These are phyloP conservation scores for Drosophila sulfurigaster DNA, from an alignment of 1,140 invertebrate genomes.

Conservation along the genomic window DNA sequence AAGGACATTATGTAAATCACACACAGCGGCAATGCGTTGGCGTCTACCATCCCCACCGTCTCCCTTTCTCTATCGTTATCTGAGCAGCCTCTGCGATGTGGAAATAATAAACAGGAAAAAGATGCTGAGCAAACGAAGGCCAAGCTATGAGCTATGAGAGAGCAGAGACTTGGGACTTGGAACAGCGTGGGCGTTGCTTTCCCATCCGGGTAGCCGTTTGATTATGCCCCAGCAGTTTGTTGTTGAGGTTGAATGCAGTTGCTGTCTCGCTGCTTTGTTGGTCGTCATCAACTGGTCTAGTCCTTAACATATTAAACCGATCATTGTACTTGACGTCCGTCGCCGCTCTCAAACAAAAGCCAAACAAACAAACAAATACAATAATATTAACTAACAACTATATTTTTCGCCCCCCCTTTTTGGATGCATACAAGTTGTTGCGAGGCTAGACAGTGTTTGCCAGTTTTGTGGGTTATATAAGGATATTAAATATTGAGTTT, in stretches of 20 bases:
- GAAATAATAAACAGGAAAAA: slow-evolving; percentile 77
- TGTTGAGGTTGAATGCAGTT: slow-evolving; percentile 34
- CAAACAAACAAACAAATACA: slow-evolving; percentile 60
- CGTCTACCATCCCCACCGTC: neutral
- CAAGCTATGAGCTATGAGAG: slow-evolving; percentile 21
- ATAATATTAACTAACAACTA: slow-evolving; percentile 35
- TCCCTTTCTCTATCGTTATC: neutral
- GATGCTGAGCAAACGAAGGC: slow-evolving; percentile 46
- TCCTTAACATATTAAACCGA: slow-evolving; percentile 79
- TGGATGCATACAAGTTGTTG: neutral
- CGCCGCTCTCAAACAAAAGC: slow-evolving; percentile 45
- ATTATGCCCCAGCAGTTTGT: slow-evolving; percentile 49
- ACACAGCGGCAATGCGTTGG: slow-evolving; percentile 46
- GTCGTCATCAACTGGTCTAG: slow-evolving; percentile 30
- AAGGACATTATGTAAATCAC: slow-evolving; percentile 82
- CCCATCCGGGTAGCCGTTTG: slow-evolving; percentile 45
- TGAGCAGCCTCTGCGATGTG: slow-evolving; percentile 20
- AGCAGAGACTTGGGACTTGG: slow-evolving; percentile 19
- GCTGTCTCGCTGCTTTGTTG: slow-evolving; percentile 37
- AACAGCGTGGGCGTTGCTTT: slow-evolving; percentile 36
- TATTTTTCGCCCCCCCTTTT: neutral
- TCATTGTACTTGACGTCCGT: slow-evolving; percentile 73
- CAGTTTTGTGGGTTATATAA: slow-evolving; percentile 1
- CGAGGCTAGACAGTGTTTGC: slow-evolving; percentile 37
- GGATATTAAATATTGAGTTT: neutral